Evolutionary conservation across 2,888 invertebrate species (phyloP), one percentile per base, ranked within the genome.

Genomic region (Bombyx huttoni): DNA sequence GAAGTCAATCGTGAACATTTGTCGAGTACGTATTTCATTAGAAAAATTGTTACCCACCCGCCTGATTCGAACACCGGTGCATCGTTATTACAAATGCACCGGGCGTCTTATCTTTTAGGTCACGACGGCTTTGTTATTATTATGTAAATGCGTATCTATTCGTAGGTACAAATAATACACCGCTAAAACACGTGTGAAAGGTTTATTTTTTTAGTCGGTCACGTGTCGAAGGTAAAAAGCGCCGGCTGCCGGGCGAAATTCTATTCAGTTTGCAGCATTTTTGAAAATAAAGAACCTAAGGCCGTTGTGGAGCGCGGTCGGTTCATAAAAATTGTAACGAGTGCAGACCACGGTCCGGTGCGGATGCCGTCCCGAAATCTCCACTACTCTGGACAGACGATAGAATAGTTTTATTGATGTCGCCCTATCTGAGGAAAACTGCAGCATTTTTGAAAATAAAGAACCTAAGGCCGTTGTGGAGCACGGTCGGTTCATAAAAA

Each of bases 261-360:
- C 73, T 73, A 75, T 40, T 40, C 40, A 40, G 40, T 40, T 7
- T 40, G 40, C 12, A 3, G 65, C 67, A 70, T 70, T 72, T 70
- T 68, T 59, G 53, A 68, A 67, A 68, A 68, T 64, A 67, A 67
- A 73, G 71, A 68, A 69, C 64, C 67, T 63, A 69, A 64, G 57
- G 47, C 24, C 58, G 54, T 60, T 57, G 62, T 58, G 62, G 66
- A 64, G 64, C 67, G 71, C 67, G 71, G 64, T 63, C 54, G 68
- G 69, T 75, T 81, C 81, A 83, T 86, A 77, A 84, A 85, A 80
- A 65, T 81, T 86, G 76, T 78, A 82, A 65, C 63, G 61, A 59
- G 61, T 63, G 61, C 63, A 62, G 66, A 61, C 68, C 62, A 58
- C 62, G 58, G 60, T 58, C 56, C 58, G 64, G 58, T 58, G 56